Evolutionary conservation across 1,140 invertebrate species (phyloP), one percentile per base, ranked within the genome.

Genomic region (Euura lappo): DNA sequence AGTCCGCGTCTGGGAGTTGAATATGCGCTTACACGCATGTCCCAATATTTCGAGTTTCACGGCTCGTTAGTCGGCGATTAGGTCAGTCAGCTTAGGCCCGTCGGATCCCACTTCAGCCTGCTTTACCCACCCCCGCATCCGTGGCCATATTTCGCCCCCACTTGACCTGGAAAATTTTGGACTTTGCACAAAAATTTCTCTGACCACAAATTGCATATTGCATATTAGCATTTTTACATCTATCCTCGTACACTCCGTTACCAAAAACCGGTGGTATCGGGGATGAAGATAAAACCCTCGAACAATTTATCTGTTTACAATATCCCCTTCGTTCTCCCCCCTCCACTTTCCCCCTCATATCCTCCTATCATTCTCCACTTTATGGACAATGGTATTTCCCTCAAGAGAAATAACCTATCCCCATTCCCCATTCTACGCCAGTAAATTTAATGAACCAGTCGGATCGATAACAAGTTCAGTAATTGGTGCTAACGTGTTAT

Each of bases 21-120:
- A 60, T 60, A 60, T 60, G 8, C 51, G 51, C 51, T 60, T 60
- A n/a, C 51, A 60, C 51, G 51, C 51, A 60, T 60, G 51, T 60
- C 51, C 51, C 51, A 60, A 60, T 60, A 60, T 60, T 60, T 60
- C 51, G 8, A 8, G 51, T n/a, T 60, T 60, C 51, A 60, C 51
- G 51, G 51, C 51, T 60, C 51, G 51, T 60, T 11, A 60, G 13
- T 11, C 51, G 13, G 51, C 51, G 51, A 60, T 60, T 60, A 60
- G 51, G 51, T 60, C 51, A 60, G 8, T 60, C 51, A n/a, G 51
- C 51, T 60, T 60, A 60, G 51, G 51, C 51, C 13, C 8, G 51
- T 6, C 8, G 51, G 51, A 11, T 11, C 51, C 51, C 51, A 60
- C 51, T 60, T 60, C 51, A 60, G 10, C 51, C 51, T 6, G 10